Evolutionary conservation across 1,140 invertebrate genomes (phyloP).

Genomic region (Vanessa tameamea): DNA sequence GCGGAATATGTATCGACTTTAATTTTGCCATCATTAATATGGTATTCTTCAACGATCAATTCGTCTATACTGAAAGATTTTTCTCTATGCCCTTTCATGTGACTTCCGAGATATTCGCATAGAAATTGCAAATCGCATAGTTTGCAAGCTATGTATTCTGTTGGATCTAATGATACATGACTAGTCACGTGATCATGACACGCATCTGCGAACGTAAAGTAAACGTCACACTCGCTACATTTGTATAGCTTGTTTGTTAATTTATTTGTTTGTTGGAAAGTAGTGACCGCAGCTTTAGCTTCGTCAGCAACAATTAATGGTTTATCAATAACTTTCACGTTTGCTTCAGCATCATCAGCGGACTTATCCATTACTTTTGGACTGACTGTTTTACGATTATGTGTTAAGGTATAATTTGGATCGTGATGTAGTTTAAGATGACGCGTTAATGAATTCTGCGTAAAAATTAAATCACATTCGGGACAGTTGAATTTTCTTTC

Average conservation of each 20-base stretch:
- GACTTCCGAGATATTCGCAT: slow-evolving; percentile 40
- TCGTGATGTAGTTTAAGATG: not conserved
- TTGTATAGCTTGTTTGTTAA: slow-evolving; percentile 36
- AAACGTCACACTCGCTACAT: slow-evolving; percentile 46
- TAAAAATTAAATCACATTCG: slow-evolving; percentile 21
- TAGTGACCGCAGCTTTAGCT: not conserved
- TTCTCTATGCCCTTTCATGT: slow-evolving; percentile 45
- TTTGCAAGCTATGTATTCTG: slow-evolving; percentile 49
- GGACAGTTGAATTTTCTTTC: slow-evolving; percentile 6
- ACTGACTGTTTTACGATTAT: no score
- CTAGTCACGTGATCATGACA: slow-evolving; percentile 39
- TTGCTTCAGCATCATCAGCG: not conserved
- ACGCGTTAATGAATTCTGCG: slow-evolving; percentile 1
- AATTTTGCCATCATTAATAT: not conserved
- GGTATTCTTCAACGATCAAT: slow-evolving; percentile 38
- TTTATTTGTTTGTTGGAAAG: not conserved
- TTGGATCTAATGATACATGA: slow-evolving; percentile 38
- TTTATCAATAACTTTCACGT: not conserved
- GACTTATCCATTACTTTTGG: no score
- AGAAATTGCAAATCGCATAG: slow-evolving; percentile 48
- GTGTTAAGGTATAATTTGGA: no score
- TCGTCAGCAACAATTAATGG: not conserved
- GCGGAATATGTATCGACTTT: slow-evolving; percentile 36
- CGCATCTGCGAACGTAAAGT: slow-evolving; percentile 30
- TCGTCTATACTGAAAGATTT: slow-evolving; percentile 42